Evolutionary conservation across 2,797 vertebrate genomes (phyloP), one percentile per base, ranked within the genome.

Genomic region (Micromesistius poutassou): DNA sequence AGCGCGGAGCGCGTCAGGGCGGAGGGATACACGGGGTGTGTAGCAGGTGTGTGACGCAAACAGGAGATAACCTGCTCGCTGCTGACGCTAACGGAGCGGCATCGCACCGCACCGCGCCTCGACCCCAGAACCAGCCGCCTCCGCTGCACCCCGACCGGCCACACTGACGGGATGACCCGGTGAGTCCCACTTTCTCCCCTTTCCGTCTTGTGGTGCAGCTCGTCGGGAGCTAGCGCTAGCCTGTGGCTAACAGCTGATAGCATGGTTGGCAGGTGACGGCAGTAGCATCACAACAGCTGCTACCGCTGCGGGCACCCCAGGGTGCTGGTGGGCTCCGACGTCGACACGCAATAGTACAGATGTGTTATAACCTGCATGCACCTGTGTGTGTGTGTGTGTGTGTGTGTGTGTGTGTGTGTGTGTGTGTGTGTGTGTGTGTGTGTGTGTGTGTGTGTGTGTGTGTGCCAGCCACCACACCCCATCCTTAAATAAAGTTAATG

Each of bases 41-140:
- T 80, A 91, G 89, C 93, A 93, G 93, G 93, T 94, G 93, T 85
- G 90, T 85, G 85, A 83, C 86, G 85, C 82, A 87, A 87, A 85
- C 76, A 31, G 50, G 38, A 22, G 78, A 76, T 74, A 79, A 82
- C 82, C 71, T 30, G 72, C 36, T 25, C 86, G 78, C 76, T 30
- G 42, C 76, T 55, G 40, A 77, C n/a, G 40, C 36, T 22, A 74
- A 87, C 85, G 86, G 7, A 68, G 4, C 77, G 79, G n/a, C 73
- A n/a, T n/a, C n/a, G 66, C 73, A 70, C 76, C 70, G 22, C 25
- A 46, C 38, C 71, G 70, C 31, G 3, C 22, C 5, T 19, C 33
- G 1, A 68, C 77, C 25, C 70, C 33, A 30, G 70, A 33, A 62
- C 38, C 30, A 38, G 66, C 38, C 68, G 68, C 8, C 70, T 72